Evolutionary conservation across 1,140 invertebrate species (phyloP), one percentile per base, ranked within the genome.

Genomic region (Scaptomyza hsui): DNA sequence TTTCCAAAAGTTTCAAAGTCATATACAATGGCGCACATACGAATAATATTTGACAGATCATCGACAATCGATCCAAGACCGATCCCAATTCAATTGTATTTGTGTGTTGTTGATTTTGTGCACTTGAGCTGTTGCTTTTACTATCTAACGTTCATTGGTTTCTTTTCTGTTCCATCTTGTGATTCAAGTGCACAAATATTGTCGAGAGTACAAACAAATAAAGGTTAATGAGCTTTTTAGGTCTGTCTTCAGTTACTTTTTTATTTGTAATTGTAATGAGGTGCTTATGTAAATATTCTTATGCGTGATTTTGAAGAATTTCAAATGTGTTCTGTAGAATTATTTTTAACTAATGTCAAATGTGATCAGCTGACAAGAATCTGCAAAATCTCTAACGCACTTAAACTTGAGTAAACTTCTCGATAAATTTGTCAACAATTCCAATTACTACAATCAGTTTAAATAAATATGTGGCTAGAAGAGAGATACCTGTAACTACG

Each of bases 171-270:
- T 37, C 15, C 39, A 41, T 65, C 69, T 62, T 47, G 60, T 45
- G 60, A 47, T 51, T 81, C 53, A 53, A 80, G 78, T 67, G 61
- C 77, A 60, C 68, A 70, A 75, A 63, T 62, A 63, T 29, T 29
- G 26, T 53, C 39, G 52, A 63, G 44, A 70, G 78, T 49, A 64
- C 48, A 64, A 44, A 78, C 59, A 78, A 83, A 83, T 83, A 82
- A 75, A 83, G 74, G 79, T 78, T 83, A 82, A 82, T 83, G 79
- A 82, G 79, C 74, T 75, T 75, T 82, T 75, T 21, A 2, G 32
- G 26, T 29, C 9, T 35, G 24, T 35, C 24, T n/a, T 51, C 29
- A 21, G 44, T 42, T 59, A 49, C 45, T 59, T 47, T 59, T 35
- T 57, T 18, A 37, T 57, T 21, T 53, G 13, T 44, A 67, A 68